A percentile compares a stretch with the other conserved stretches of the same genome.
Evolutionary conservation across 2,113 vertebrate species (phyloP).

Genomic region (Globicephala melas): DNA sequence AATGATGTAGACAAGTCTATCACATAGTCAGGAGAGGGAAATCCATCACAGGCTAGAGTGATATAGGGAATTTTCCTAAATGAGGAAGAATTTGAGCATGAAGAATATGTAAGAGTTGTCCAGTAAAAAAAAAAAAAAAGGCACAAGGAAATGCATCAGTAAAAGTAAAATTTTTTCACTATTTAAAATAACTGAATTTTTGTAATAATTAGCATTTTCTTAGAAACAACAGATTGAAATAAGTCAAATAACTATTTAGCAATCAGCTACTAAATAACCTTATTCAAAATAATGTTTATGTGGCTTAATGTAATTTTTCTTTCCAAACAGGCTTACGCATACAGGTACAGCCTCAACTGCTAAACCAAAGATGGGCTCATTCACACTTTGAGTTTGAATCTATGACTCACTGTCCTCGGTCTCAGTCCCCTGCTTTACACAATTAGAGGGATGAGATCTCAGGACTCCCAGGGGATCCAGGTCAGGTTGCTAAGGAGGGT

Average conservation of each 20-base stretch:
- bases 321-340: not conserved
- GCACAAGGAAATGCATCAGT: not conserved
- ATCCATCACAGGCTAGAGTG: not conserved
- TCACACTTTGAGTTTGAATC: not conserved
- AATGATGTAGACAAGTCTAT: not conserved
- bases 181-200: not conserved
- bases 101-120: not conserved
- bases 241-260: not conserved
- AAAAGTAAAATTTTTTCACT: not conserved
- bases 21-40: not conserved
- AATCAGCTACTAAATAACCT: not conserved
- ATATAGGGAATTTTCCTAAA: not conserved
- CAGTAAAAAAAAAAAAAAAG: not conserved
- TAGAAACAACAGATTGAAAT: not conserved
- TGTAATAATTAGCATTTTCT: not conserved
- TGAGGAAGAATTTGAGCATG: not conserved
- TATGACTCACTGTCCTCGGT: not conserved
- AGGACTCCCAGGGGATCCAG: not conserved
- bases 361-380: not conserved
- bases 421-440: not conserved
- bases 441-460: not conserved
- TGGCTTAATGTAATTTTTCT: not conserved
- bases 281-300: not conserved
- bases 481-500: not conserved
- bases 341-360: not conserved